Conservation (phyloP, 1,140 invertebrate species). For the Schlechtendalia chinensis region DNA sequence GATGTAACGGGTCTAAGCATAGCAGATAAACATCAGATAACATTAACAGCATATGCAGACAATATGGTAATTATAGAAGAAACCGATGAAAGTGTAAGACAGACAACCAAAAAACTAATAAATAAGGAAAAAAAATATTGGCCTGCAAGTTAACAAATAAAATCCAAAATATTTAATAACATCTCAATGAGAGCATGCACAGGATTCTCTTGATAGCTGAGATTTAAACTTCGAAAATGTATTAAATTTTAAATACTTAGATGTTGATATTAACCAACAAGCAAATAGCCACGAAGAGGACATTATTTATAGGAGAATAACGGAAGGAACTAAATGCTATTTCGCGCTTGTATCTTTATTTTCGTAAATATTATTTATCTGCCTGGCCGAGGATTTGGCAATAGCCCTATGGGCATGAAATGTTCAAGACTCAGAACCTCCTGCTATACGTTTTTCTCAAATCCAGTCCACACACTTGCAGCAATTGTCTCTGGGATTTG, state of each 20-base stretch:
- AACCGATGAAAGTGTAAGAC: not conserved
- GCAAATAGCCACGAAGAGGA: not conserved
- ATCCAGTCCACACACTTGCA: too few species aligned
- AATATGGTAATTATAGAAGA: not conserved
- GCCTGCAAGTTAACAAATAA: not conserved
- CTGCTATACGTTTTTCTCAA: too few species aligned
- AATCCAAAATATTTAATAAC: not conserved
- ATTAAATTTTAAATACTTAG: not conserved
- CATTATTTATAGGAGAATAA: constrained; percentile 1
- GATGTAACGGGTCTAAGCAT: not conserved
- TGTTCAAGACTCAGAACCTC: too few species aligned
- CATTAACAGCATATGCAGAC: not conserved
- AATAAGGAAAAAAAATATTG: not conserved
- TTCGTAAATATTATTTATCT: not conserved
- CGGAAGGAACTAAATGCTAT: too few species aligned
- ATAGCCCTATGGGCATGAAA: too few species aligned
- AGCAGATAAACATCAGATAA: not conserved
- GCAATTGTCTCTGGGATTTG: too few species aligned
- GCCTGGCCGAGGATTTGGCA: too few species aligned
- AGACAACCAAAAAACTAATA: not conserved
- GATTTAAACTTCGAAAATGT: not conserved
- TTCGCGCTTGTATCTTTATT: not conserved
- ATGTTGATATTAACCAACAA: constrained; percentile 6
- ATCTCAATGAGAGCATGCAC: not conserved
- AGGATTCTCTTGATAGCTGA: not conserved